phyloP scores from a whole-genome alignment of 1,140 invertebrate genomes.

The Drosophila santomea region DNA sequence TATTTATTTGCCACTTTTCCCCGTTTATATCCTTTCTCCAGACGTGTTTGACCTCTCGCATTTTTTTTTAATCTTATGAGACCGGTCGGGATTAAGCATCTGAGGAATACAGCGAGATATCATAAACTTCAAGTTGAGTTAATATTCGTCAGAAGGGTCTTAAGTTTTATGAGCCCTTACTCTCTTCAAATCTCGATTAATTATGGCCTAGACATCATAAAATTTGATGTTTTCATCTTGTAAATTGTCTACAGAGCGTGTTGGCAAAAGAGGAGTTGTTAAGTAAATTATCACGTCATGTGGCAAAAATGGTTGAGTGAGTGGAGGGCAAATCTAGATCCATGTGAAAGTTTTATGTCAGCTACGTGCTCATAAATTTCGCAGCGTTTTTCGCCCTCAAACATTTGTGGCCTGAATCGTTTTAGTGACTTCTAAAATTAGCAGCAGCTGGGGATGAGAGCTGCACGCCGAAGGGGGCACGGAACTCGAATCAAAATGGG shows the following conservation, averaged over 20 bases:
- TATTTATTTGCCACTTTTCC: no score
- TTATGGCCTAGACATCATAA: slow-evolving; percentile 74
- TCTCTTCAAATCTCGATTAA: slow-evolving; percentile 59
- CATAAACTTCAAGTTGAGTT: background rate
- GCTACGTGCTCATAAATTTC: slow-evolving; percentile 71
- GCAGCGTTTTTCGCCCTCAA: slow-evolving; percentile 36
- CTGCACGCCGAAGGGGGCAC: no score
- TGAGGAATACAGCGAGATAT: background rate
- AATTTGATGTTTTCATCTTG: slow-evolving; percentile 66
- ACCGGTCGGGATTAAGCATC: background rate
- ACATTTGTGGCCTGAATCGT: slow-evolving; percentile 44
- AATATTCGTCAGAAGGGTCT: slow-evolving; percentile 14
- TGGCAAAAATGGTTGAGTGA: slow-evolving; percentile 5
- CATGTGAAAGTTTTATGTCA: slow-evolving; percentile 58
- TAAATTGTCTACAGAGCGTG: slow-evolving; percentile 58
- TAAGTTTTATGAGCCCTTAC: slow-evolving; percentile 28
- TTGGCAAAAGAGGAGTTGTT: slow-evolving; percentile 28
- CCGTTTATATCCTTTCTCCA: no score
- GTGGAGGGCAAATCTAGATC: background rate
- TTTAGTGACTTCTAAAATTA: slow-evolving; percentile 51
- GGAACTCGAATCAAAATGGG: background rate
- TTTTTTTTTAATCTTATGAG: background rate
- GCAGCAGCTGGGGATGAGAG: background rate
- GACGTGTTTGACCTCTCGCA: no score
- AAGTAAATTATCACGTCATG: slow-evolving; percentile 66